phyloP scores from a whole-genome alignment of 2,113 vertebrate genomes.

The Miniopterus natalensis region DNA sequence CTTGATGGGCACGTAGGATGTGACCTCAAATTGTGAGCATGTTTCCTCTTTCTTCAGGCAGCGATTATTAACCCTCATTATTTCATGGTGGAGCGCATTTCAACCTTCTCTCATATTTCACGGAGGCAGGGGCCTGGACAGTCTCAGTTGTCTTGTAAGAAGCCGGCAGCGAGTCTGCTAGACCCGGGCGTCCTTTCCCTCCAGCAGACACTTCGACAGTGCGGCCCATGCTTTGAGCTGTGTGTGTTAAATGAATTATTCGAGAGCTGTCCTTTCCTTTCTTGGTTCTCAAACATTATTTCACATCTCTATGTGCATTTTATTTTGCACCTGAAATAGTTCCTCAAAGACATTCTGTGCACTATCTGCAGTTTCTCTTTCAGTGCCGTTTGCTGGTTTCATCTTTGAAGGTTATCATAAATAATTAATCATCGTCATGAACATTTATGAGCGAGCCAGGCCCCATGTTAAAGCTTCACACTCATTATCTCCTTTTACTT shows the following conservation, averaged over 20 bases:
- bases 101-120: background rate
- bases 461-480: background rate
- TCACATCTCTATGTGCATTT: background rate
- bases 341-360: background rate
- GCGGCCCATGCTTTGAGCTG: background rate
- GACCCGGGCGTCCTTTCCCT: background rate
- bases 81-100: background rate
- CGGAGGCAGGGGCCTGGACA: background rate
- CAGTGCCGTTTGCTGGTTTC: background rate
- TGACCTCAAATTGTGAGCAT: conserved; percentile 29
- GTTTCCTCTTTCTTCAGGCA: conserved; percentile 60
- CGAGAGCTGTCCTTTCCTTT: conserved; percentile 39
- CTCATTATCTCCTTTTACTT: background rate
- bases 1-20: conserved; percentile 25
- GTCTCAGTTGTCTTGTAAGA: background rate
- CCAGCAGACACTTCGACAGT: fast-evolving
- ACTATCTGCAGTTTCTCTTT: background rate
- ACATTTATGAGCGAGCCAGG: background rate
- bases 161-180: background rate
- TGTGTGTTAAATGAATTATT: background rate
- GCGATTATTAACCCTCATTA: conserved; percentile 44
- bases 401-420: background rate
- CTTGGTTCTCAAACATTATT: background rate
- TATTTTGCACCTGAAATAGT: background rate
- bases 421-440: background rate